Evolutionary conservation across 2,113 vertebrate species (phyloP).

Genomic region (Crocuta crocuta): DNA sequence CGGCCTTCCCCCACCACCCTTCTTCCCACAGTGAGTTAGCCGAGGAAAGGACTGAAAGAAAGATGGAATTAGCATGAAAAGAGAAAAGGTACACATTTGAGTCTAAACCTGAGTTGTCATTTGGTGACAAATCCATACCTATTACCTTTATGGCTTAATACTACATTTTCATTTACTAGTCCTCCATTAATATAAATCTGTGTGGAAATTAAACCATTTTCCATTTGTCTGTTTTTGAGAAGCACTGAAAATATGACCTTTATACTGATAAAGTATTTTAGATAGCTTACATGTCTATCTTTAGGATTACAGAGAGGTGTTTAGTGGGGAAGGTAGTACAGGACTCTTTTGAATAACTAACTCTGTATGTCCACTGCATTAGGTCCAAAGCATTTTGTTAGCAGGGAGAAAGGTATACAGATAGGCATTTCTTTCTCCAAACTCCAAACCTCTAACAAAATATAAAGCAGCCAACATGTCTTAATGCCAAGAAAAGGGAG

Average conservation of each 20-base stretch:
- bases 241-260: not conserved
- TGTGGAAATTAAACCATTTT: slow-evolving; percentile 9
- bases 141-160: slow-evolving; percentile 15
- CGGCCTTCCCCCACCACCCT: not conserved
- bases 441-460: slow-evolving; percentile 56
- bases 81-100: not conserved
- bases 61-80: slow-evolving; percentile 8
- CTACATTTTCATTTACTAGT: not conserved
- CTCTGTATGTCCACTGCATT: not conserved
- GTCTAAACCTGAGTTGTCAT: not conserved
- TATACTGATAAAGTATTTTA: not conserved
- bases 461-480: not conserved
- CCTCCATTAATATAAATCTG: not conserved
- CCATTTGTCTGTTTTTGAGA: slow-evolving; percentile 42
- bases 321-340: not conserved
- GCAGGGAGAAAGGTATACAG: not conserved
- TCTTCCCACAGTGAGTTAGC: not conserved
- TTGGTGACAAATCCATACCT: not conserved
- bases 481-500: not conserved
- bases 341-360: not conserved
- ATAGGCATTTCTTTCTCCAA: not conserved
- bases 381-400: not conserved
- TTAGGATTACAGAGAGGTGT: not conserved
- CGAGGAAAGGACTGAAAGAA: not conserved
- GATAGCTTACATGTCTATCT: not conserved